Percentiles rank a stretch among this genome's conserved stretches.
Evolutionary conservation across 2,888 invertebrate genomes (phyloP).

Genomic region (Amphipoea oculea): DNA sequence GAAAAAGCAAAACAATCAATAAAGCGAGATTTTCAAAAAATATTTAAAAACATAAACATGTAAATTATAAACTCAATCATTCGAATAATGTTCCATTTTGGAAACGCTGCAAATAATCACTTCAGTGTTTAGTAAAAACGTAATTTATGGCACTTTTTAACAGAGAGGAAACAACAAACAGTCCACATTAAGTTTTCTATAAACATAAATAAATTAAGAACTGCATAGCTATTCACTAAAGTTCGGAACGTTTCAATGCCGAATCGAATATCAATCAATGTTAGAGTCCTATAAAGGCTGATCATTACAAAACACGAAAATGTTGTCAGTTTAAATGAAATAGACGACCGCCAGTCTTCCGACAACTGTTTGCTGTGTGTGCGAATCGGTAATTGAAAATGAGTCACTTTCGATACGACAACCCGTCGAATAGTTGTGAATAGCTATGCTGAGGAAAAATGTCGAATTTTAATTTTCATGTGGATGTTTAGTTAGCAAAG

Average conservation of each 20-base stretch:
- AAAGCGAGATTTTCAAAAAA: conserved; percentile 59
- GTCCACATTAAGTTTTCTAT: not conserved
- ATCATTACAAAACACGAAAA: not conserved
- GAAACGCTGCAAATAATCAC: conserved; percentile 54
- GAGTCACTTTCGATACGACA: not conserved
- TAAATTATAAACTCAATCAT: conserved; percentile 54
- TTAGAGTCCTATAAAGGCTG: not conserved
- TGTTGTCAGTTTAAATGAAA: not conserved
- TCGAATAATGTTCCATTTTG: conserved; percentile 42
- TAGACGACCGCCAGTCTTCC: not conserved
- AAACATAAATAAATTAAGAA: conserved; percentile 13
- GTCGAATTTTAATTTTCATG: not conserved
- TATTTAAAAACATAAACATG: conserved; percentile 61
- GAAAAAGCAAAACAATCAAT: conserved; percentile 75
- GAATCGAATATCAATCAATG: not conserved
- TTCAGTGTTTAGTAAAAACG: conserved; percentile 55
- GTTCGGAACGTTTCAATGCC: not conserved
- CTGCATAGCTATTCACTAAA: not conserved
- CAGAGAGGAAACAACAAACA: conserved; percentile 45
- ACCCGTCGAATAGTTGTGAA: not conserved
- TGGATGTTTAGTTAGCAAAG: conserved; percentile 26
- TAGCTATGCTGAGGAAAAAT: conserved; percentile 8
- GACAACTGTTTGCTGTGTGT: not conserved
- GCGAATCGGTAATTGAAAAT: too few relatives aligned
- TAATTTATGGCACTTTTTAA: conserved; percentile 66